Evolutionary conservation across 2,797 vertebrate species (phyloP).

Genomic region (Helarctos malayanus): DNA sequence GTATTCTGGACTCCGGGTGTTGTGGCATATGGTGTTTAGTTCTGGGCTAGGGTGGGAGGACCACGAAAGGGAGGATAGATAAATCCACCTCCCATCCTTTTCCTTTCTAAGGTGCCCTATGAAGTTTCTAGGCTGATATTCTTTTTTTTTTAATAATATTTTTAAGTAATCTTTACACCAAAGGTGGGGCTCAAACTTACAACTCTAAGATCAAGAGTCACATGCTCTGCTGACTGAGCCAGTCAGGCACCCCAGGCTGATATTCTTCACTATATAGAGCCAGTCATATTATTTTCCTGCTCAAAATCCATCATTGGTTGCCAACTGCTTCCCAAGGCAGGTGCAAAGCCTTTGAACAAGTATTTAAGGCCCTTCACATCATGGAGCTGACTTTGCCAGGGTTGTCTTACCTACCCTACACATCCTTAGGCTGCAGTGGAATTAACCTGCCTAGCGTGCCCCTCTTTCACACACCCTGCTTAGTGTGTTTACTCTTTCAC

Average conservation of each 20-base stretch:
- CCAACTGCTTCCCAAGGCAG: neutral
- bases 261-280: neutral
- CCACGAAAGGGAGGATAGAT: neutral
- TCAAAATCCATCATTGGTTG: neutral
- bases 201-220: neutral
- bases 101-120: neutral
- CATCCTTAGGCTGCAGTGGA: too few relatives aligned
- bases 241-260: neutral
- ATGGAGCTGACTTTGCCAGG: neutral
- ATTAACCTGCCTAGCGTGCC: neutral
- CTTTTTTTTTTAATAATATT: neutral
- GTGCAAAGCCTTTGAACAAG: neutral
- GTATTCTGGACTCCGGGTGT: neutral
- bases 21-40: neutral
- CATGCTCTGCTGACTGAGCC: neutral
- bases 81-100: neutral
- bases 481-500: neutral
- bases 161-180: neutral
- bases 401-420: fast-evolving
- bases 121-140: neutral
- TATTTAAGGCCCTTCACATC: neutral
- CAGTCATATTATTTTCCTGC: neutral
- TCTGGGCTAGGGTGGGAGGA: neutral
- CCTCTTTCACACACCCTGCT: too few relatives aligned
- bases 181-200: neutral